phyloP scores from a whole-genome alignment of 2,113 vertebrate genomes.

The Zeus faber region DNA sequence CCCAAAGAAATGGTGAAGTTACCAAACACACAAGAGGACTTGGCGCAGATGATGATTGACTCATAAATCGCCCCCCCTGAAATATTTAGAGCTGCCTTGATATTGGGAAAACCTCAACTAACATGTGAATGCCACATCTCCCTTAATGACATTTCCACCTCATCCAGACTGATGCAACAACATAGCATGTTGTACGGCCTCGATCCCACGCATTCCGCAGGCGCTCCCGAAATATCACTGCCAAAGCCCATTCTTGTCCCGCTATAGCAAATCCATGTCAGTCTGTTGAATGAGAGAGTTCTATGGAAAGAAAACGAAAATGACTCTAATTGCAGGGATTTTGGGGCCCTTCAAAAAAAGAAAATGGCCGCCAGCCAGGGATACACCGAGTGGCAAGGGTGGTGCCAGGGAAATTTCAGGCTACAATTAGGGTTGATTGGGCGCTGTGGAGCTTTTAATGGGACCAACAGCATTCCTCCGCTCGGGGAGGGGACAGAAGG shows the following conservation, averaged over 20 bases:
- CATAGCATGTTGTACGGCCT: constrained; percentile 12
- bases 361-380: constrained; percentile 42
- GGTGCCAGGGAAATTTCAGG: constrained; percentile 36
- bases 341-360: constrained; percentile 31
- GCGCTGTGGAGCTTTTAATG: constrained; percentile 31
- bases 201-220: constrained; percentile 49
- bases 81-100: too few relatives aligned
- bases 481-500: constrained; percentile 11
- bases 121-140: too few relatives aligned
- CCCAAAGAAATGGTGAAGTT: too few relatives aligned
- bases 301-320: constrained; percentile 17
- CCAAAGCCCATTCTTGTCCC: constrained; percentile 21
- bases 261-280: constrained; percentile 28
- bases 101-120: too few relatives aligned
- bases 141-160: too few relatives aligned
- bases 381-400: constrained; percentile 26
- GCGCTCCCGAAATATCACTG: constrained; percentile 39
- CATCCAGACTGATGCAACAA: constrained; percentile 31
- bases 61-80: too few relatives aligned
- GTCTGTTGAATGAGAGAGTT: constrained; percentile 33
- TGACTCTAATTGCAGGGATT: constrained; percentile 46
- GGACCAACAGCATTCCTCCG: constrained; percentile 28
- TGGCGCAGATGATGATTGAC: too few relatives aligned
- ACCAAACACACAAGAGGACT: too few relatives aligned
- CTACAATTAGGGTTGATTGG: constrained; percentile 57